A percentile compares a stretch with the other conserved stretches of the same genome.
phyloP scores from a whole-genome alignment of 2,888 invertebrate species.

The Pterostichus madidus region DNA sequence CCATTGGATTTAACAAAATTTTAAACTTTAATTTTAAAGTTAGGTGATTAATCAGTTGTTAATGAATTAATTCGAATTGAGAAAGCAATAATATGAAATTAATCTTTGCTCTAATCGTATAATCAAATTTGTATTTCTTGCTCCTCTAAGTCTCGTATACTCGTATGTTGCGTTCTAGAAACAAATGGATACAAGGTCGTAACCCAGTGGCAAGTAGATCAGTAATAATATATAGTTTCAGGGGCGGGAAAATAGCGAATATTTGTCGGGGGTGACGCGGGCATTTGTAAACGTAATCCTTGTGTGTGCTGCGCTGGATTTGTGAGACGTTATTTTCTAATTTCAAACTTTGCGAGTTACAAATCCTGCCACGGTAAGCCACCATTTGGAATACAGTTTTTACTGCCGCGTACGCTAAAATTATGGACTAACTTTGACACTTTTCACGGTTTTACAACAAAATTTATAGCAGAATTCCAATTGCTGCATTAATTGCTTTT shows the following conservation, averaged over 20 bases:
- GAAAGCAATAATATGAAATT: too few species aligned
- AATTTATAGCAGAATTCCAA: conserved; percentile 24
- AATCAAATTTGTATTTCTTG: too few species aligned
- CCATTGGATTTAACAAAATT: too few species aligned
- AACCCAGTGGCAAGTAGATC: conserved; percentile 11
- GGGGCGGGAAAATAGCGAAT: conserved; percentile 27
- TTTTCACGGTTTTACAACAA: conserved; percentile 9
- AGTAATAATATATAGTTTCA: conserved; percentile 29
- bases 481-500: conserved; percentile 22
- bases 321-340: conserved; percentile 57
- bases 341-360: conserved; percentile 57
- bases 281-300: conserved; percentile 51
- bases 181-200: conserved; percentile 36
- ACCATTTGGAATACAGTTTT: conserved; percentile 33
- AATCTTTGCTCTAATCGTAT: too few species aligned
- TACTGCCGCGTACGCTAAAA: conserved; percentile 41
- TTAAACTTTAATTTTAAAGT: too few species aligned
- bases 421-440: conserved; percentile 59
- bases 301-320: conserved; percentile 20
- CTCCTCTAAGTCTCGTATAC: neutral
- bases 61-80: too few species aligned
- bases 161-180: neutral
- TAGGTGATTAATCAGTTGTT: too few species aligned
- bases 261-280: conserved; percentile 14
- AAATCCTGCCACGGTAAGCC: conserved; percentile 53